Evolutionary conservation across 2,888 invertebrate genomes (phyloP), one percentile per base, ranked within the genome.

Genomic region (Ophion costatus): DNA sequence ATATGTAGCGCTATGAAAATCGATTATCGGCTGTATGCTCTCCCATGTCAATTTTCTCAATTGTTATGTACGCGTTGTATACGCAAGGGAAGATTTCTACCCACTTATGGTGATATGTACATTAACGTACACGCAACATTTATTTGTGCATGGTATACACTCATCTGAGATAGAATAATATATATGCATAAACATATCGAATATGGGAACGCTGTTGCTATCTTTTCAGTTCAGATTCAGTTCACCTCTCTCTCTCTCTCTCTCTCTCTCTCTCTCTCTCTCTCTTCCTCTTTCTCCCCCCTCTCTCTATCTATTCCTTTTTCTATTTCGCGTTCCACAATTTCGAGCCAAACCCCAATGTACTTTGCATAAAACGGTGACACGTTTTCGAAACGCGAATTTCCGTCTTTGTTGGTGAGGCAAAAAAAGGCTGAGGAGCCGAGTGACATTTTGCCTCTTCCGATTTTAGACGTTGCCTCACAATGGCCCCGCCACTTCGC

Each of bases 1-100:
- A 74, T 74, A 45, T 10, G 22, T 22, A 20, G 69, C 61, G 59
- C 82, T 73, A 57, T 77, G 82, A 67, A 73, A 82, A 82, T 82
- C 77, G 67, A 82, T 77, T 77, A 67, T 82, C 67, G 67, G 67
- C 71, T 51, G 57, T 73, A 57, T 73, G 71, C 59, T 82, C 51
- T 66, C 20, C 45, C 59, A 7, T 24, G 69, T 20, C 56, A 20
- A 69, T 69, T 70, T 69, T 45, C 22, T 17, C 67, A n/a, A 59
- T 59, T 56, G 57, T 61, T 22, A 22, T 17, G 71, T 42, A 77
- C 45, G 71, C 64, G 71, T 73, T 59, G 45, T 77, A 67, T 71
- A 42, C 71, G 22, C 24, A 64, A 71, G 29, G 14, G 71, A 24
- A 61, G 57, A 59, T 70, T 77, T 59, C 56, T 57, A 64, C 45